phyloP scores from a whole-genome alignment of 2,888 invertebrate genomes.

The Tineola bisselliella region DNA sequence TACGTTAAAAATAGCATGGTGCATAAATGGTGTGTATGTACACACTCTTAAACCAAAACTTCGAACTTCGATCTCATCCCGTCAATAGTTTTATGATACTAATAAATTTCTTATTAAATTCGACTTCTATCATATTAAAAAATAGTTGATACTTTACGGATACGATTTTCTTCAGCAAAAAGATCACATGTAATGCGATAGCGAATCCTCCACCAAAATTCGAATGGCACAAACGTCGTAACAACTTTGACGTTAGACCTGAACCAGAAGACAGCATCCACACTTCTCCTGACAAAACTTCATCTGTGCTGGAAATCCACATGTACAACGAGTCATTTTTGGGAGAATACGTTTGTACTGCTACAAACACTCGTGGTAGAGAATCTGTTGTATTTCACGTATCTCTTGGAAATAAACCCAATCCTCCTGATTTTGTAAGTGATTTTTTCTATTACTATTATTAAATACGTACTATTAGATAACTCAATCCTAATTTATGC shows the following conservation, averaged over 20 bases:
- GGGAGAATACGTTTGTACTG: slow-evolving; percentile 49
- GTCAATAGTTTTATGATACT: too few relatives aligned
- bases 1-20: too few relatives aligned
- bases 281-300: slow-evolving; percentile 36
- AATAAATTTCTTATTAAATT: too few relatives aligned
- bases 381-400: slow-evolving; percentile 46
- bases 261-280: slow-evolving; percentile 38
- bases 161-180: slow-evolving; percentile 41
- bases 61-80: too few relatives aligned
- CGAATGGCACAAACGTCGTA: slow-evolving; percentile 29
- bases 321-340: slow-evolving; percentile 34
- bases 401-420: slow-evolving; percentile 42
- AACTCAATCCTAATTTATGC: too few relatives aligned
- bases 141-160: too few relatives aligned
- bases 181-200: slow-evolving; percentile 47
- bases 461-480: too few relatives aligned
- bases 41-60: too few relatives aligned
- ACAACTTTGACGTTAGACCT: slow-evolving; percentile 31
- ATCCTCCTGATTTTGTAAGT: slow-evolving; percentile 47
- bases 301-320: slow-evolving; percentile 40
- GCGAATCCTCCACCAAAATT: slow-evolving; percentile 46
- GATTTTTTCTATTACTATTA: too few relatives aligned
- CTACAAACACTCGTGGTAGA: slow-evolving; percentile 38
- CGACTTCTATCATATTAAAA: too few relatives aligned
- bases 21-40: too few relatives aligned